Conservation (phyloP, 2,888 invertebrate genomes). For the Dasypolia templi region DNA sequence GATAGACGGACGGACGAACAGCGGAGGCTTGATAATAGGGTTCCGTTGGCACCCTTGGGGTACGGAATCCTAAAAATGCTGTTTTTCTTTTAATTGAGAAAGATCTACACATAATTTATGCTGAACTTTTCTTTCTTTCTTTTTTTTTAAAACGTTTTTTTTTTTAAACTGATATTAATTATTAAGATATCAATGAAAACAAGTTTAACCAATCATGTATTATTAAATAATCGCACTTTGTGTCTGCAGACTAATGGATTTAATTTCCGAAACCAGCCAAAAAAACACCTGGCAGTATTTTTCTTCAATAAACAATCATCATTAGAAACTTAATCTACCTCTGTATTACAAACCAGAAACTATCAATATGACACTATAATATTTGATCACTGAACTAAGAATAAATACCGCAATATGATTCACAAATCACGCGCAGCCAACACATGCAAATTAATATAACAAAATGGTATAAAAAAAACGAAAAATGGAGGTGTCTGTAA, state of each 20-base stretch:
- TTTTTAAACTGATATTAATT: slow-evolving; percentile 23
- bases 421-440: slow-evolving; percentile 53
- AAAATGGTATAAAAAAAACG: slow-evolving; percentile 49
- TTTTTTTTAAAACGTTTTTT: too few species aligned
- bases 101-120: not conserved
- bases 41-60: too few species aligned
- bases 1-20: too few species aligned
- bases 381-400: slow-evolving; percentile 44
- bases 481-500: slow-evolving; percentile 69
- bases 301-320: slow-evolving; percentile 25
- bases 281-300: slow-evolving; percentile 39
- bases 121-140: too few species aligned
- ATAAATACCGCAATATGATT: slow-evolving; percentile 45
- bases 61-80: too few species aligned
- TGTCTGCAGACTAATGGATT: slow-evolving; percentile 16
- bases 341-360: slow-evolving; percentile 12
- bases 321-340: slow-evolving; percentile 39
- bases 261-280: slow-evolving; percentile 21
- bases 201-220: not conserved
- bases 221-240: slow-evolving; percentile 23
- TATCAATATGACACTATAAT: slow-evolving; percentile 23
- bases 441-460: slow-evolving; percentile 61
- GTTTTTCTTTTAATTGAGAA: not conserved
- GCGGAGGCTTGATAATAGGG: too few species aligned
- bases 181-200: slow-evolving; percentile 27